Base-by-base conservation (phyloP, 2,113 vertebrate species). In the Argyrosomus japonicus region DNA sequence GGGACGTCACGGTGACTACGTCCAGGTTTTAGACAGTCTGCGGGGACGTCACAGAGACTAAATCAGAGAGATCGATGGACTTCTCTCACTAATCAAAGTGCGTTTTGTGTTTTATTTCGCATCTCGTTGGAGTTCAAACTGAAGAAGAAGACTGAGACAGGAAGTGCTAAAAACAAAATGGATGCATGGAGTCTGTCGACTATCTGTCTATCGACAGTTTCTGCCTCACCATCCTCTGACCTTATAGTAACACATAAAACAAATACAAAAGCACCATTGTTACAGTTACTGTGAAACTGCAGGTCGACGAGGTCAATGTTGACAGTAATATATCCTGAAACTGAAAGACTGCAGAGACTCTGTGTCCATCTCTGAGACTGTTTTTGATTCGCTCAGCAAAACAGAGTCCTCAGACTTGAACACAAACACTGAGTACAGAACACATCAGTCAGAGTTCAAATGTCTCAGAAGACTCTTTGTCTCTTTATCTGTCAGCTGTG, bases 401-500 rank as follows among this genome's bases (percentile, higher is more conserved):
- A n/a, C 13, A 1, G 23, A 50, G 45, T 23, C 47, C 15, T 57
- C 62, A 19, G 10, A 13, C 58, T 3, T 76, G 58, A 27, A 67
- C 61, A 27, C n/a, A 18, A 17, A 54, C 81, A 15, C 62, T 36
- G 3, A 61, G 68, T 0, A 51, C 75, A n/a, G 53, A 77, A 81
- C 62, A 81, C 21, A 1, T 3, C 50, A 19, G 77, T 74, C 77
- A 80, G n/a, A 81, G 85, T 47, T 74, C 74, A 75, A 6, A 75
- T 6, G 23, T 53, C 43, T n/a, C 57, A 15, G 61, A 14, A 61
- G 61, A 25, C 32, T 36, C 32, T 36, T 6, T 5, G 6, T 36
- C 32, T 36, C 32, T 36, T 6, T 5, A 3, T 36, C 32, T 36
- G 6, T 36, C 32, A 36, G 6, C 32, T 6, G 32, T 7, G 32